phyloP scores from a whole-genome alignment of 2,113 vertebrate species.

The Cacatua alba region DNA sequence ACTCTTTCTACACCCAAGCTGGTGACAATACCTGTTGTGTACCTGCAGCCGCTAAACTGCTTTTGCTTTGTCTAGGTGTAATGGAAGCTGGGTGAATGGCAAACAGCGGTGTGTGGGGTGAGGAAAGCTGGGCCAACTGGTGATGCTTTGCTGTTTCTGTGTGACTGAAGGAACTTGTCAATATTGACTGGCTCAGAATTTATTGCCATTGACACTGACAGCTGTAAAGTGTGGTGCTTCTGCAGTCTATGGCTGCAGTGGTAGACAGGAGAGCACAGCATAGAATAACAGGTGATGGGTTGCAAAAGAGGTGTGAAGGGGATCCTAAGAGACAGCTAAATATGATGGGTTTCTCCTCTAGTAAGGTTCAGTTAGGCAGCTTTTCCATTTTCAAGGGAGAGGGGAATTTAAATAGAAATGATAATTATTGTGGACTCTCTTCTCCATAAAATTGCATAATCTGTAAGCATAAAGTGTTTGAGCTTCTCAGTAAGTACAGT shows the following conservation, averaged over 20 bases:
- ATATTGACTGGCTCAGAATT: not conserved
- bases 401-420: not conserved
- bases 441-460: not conserved
- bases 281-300: not conserved
- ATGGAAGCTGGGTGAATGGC: not conserved
- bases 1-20: not conserved
- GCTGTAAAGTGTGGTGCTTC: not conserved
- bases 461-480: not conserved
- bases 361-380: not conserved
- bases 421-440: not conserved
- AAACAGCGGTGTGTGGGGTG: not conserved
- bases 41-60: not conserved
- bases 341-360: not conserved
- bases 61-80: not conserved
- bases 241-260: not conserved
- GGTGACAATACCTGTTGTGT: not conserved
- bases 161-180: not conserved
- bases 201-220: not conserved
- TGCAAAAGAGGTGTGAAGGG: rapidly evolving
- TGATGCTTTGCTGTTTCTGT: not conserved
- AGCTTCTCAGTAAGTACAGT: not conserved
- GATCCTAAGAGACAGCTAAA: not conserved
- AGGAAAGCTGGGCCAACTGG: not conserved
- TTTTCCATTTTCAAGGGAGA: not conserved
- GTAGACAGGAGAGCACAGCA: not conserved